phyloP scores from a whole-genome alignment of 2,888 invertebrate species.

The Stenolophus ochropezus region DNA sequence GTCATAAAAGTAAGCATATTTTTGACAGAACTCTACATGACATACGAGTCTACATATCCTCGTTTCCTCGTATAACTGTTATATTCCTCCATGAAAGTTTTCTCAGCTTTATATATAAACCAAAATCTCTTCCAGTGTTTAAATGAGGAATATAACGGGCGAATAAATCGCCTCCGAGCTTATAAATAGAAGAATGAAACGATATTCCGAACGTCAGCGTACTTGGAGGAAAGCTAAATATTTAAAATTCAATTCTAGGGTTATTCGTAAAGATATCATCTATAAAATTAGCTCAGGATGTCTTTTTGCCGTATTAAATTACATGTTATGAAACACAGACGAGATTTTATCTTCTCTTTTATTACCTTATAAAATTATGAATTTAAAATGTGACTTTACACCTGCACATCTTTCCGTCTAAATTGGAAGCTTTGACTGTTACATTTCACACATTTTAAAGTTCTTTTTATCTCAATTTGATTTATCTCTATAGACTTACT shows the following conservation, averaged over 20 bases:
- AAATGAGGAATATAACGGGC: background rate
- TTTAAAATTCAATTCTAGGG: constrained; percentile 3
- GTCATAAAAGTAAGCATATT: no score
- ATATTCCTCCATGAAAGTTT: background rate
- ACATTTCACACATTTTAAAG: no score
- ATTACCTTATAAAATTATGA: constrained; percentile 3
- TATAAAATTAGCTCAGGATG: background rate
- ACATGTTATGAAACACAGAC: background rate
- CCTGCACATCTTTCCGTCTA: background rate
- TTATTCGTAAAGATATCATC: constrained; percentile 2
- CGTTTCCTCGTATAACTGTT: no score
- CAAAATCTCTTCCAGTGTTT: background rate
- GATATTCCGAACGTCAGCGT: background rate
- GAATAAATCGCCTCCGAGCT: background rate
- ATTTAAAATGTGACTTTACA: background rate
- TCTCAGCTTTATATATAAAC: background rate
- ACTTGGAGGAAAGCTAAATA: background rate
- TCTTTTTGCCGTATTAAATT: constrained; percentile 15
- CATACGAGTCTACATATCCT: no score
- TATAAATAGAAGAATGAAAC: background rate
- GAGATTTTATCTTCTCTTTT: constrained; percentile 1
- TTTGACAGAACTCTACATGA: no score
- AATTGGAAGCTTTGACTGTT: background rate
- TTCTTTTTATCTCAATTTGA: no score
- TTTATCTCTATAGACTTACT: no score